Percentiles rank a stretch among this genome's conserved stretches.
These are phyloP conservation scores for Carollia perspicillata DNA, from an alignment of 2,113 vertebrate species.

Conservation along the genomic window DNA sequence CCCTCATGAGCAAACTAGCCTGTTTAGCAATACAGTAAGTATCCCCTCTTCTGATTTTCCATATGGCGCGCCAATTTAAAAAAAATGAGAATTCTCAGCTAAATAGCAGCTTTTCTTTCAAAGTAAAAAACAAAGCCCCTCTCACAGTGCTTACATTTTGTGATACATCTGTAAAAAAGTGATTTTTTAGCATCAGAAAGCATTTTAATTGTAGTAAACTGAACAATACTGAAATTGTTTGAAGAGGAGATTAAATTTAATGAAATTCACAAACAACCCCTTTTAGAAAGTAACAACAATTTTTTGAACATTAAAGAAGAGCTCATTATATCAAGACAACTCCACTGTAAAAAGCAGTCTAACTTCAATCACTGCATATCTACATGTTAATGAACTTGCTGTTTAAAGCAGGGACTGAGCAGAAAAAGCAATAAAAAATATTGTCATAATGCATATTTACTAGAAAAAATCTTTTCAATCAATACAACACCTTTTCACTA, in stretches of 20 bases:
- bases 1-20: slow-evolving; percentile 50
- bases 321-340: slow-evolving; percentile 89
- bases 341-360: slow-evolving; percentile 83
- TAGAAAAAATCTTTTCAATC: slow-evolving; percentile 81
- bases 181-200: slow-evolving; percentile 80
- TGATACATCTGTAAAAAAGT: slow-evolving; percentile 75
- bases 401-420: slow-evolving; percentile 79
- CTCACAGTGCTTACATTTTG: slow-evolving; percentile 77
- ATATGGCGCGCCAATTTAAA: slow-evolving; percentile 76
- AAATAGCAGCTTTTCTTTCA: slow-evolving; percentile 79
- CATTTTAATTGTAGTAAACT: slow-evolving; percentile 85
- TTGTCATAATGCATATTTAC: slow-evolving; percentile 78
- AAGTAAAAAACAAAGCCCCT: slow-evolving; percentile 70
- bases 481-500: slow-evolving; percentile 84
- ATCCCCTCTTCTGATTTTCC: slow-evolving; percentile 72
- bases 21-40: slow-evolving; percentile 56
- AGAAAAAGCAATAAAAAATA: slow-evolving; percentile 76
- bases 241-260: slow-evolving; percentile 87
- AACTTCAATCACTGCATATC: slow-evolving; percentile 87
- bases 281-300: slow-evolving; percentile 89
- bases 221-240: slow-evolving; percentile 86
- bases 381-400: slow-evolving; percentile 88
- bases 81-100: slow-evolving; percentile 76
- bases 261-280: slow-evolving; percentile 88
- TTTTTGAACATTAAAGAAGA: slow-evolving; percentile 87